Evolutionary conservation across 2,797 vertebrate species (phyloP).

Genomic region (Sphenopsis melanotis): DNA sequence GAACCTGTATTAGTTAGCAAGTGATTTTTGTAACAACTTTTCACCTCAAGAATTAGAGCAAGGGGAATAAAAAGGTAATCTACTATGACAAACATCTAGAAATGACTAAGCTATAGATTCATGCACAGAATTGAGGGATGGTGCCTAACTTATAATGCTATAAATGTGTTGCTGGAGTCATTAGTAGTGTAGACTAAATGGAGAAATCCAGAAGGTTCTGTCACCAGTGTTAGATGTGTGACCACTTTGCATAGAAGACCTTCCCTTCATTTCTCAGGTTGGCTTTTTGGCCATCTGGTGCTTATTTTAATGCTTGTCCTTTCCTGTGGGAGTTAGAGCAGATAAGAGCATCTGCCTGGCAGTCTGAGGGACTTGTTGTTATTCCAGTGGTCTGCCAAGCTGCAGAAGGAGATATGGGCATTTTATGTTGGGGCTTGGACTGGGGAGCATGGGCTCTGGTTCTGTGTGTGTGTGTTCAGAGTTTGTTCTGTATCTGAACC

Average conservation of each 20-base stretch:
- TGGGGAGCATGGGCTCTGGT: fast-evolving
- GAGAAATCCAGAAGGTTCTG: neutral
- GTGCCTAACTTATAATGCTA: neutral
- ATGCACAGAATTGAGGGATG: neutral
- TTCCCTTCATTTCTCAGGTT: neutral
- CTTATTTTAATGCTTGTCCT: neutral
- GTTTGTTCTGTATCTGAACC: neutral
- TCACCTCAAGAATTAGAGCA: constrained; percentile 29
- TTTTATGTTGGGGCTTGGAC: neutral
- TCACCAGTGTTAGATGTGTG: neutral
- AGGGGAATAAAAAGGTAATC: neutral
- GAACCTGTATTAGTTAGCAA: constrained; percentile 36
- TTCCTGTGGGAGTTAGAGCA: neutral
- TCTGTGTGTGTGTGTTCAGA: neutral
- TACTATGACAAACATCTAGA: neutral
- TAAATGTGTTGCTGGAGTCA: neutral
- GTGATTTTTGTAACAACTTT: constrained; percentile 1
- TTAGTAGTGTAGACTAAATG: neutral
- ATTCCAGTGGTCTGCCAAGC: neutral
- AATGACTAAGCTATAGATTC: neutral
- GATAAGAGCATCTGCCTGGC: neutral
- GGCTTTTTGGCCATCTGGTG: neutral
- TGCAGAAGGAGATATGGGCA: neutral
- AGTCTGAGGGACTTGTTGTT: neutral
- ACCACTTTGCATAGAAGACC: neutral